phyloP scores from a whole-genome alignment of 1,140 invertebrate species.

The Zeugodacus cucurbitae region DNA sequence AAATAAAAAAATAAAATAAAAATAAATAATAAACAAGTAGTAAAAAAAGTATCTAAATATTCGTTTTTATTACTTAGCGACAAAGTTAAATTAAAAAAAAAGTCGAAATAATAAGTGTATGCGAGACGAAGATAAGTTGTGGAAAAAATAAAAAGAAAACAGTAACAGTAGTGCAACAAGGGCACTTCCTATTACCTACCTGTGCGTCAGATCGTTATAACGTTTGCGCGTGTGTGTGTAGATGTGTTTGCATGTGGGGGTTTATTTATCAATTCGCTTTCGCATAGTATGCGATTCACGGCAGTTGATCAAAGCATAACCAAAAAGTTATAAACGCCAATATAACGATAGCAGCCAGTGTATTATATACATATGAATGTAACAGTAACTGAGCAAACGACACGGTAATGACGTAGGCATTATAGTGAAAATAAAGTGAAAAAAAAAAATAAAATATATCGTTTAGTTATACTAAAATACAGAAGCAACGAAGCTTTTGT shows the following conservation, averaged over 20 bases:
- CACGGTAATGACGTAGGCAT: conserved; percentile 9
- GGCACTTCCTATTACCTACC: background rate
- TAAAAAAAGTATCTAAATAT: background rate
- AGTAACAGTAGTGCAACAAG: background rate
- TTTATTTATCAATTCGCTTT: background rate
- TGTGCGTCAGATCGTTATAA: background rate
- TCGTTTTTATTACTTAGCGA: background rate
- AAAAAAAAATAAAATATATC: no score
- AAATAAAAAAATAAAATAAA: background rate
- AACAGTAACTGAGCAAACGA: background rate
- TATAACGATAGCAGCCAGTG: background rate
- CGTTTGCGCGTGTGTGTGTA: background rate
- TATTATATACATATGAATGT: background rate
- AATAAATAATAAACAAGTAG: background rate
- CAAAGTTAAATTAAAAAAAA: no score
- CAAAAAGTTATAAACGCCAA: background rate
- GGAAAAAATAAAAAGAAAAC: background rate
- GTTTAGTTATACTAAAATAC: background rate
- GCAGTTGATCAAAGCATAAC: background rate
- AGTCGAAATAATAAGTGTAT: background rate
- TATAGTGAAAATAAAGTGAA: background rate
- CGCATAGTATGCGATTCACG: background rate
- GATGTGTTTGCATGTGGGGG: background rate
- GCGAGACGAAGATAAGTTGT: background rate
- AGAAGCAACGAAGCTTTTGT: background rate